phyloP scores from a whole-genome alignment of 2,888 invertebrate species.

The Halocaridina rubra region DNA sequence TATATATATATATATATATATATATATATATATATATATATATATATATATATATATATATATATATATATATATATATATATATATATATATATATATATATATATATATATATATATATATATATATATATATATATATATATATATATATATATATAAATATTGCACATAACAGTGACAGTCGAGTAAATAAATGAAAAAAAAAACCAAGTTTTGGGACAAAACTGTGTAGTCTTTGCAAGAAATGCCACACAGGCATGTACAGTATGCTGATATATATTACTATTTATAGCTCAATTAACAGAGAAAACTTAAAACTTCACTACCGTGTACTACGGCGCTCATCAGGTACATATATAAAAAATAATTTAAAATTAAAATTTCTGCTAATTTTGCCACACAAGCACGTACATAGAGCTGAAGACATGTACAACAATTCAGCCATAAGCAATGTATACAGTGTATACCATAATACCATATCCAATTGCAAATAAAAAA shows the following conservation, averaged over 20 bases:
- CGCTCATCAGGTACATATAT: no score
- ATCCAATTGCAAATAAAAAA: no score
- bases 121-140: not conserved
- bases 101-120: not conserved
- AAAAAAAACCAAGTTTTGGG: not conserved
- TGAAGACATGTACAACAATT: no score
- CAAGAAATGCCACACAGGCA: not conserved
- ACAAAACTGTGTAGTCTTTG: no score
- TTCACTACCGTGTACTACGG: no score
- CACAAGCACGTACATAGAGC: no score
- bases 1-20: constrained; percentile 1
- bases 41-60: constrained; percentile 11
- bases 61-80: not conserved
- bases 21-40: constrained; percentile 1
- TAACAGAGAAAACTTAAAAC: not conserved
- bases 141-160: not conserved
- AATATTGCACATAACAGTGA: no score
- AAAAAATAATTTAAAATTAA: no score
- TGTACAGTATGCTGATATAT: not conserved
- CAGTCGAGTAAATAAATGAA: no score
- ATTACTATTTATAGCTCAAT: not conserved
- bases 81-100: not conserved
- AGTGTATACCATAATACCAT: no score
- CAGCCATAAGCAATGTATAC: no score
- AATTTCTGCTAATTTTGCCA: no score